Evolutionary conservation across 2,888 invertebrate genomes (phyloP).

Genomic region (Diplazon laetatorius): DNA sequence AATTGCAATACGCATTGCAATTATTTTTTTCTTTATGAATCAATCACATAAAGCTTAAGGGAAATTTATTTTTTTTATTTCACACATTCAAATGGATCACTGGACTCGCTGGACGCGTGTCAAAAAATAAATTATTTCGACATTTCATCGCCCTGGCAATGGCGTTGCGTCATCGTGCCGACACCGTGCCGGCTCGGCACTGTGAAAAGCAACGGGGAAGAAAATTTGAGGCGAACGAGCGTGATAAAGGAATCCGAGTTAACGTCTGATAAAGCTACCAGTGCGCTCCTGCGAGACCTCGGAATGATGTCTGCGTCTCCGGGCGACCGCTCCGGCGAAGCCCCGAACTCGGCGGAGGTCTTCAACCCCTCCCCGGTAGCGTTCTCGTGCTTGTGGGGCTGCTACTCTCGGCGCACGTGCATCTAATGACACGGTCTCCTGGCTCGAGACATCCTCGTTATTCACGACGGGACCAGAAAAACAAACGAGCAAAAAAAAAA

Average conservation of each 20-base stretch:
- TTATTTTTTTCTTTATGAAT: not conserved
- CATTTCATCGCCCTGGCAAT: too few relatives aligned
- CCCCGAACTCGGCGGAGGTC: slow-evolving; percentile 33
- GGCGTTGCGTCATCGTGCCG: too few relatives aligned
- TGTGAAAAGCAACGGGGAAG: not conserved
- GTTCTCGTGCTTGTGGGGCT: slow-evolving; percentile 27
- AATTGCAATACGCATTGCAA: too few relatives aligned
- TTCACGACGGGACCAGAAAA: slow-evolving; percentile 20
- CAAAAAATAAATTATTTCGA: too few relatives aligned
- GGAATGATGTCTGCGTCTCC: slow-evolving; percentile 52
- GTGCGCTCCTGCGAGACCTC: slow-evolving; percentile 40
- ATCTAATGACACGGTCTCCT: slow-evolving; percentile 44
- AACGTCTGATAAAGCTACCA: slow-evolving; percentile 69
- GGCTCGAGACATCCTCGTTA: slow-evolving; percentile 48
- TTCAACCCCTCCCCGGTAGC: not conserved
- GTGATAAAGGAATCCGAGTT: slow-evolving; percentile 11
- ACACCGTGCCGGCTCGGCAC: not conserved
- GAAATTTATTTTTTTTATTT: too few relatives aligned
- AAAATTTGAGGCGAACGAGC: not conserved
- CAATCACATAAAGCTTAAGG: too few relatives aligned
- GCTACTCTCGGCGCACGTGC: slow-evolving; percentile 43
- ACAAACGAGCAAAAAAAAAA: slow-evolving; percentile 3
- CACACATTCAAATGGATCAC: too few relatives aligned
- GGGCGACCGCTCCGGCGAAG: slow-evolving; percentile 28
- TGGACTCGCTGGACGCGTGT: too few relatives aligned